These are phyloP conservation scores for Bombus sibiricus DNA, from an alignment of 1,140 invertebrate species.

Conservation along the genomic window DNA sequence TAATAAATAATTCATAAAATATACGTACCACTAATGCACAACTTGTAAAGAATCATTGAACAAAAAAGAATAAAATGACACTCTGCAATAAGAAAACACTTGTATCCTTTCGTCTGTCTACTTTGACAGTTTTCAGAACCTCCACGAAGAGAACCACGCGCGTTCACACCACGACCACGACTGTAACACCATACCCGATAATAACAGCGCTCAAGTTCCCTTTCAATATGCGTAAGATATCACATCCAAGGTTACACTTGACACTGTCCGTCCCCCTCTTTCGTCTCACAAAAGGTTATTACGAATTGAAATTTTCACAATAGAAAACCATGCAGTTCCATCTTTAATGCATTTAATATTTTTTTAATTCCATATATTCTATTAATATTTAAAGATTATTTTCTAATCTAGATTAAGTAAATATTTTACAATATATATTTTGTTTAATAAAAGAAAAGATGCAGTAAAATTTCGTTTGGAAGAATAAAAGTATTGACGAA, in stretches of 20 bases:
- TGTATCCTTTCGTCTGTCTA: neutral
- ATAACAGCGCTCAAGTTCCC: conserved; percentile 56
- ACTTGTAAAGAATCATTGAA: neutral
- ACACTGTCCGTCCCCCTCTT: neutral
- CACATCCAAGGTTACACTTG: conserved; percentile 34
- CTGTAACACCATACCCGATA: conserved; percentile 65
- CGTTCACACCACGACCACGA: conserved; percentile 55
- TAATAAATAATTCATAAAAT: neutral
- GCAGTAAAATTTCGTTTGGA: neutral
- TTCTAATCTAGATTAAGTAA: neutral
- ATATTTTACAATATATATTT: neutral
- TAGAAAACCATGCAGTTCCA: neutral
- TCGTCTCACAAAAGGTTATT: neutral
- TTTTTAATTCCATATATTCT: neutral
- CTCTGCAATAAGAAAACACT: neutral
- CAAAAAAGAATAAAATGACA: neutral
- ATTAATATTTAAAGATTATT: neutral
- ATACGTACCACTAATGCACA: neutral
- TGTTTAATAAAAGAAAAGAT: neutral
- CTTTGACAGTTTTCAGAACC: neutral
- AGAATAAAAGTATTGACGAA: neutral
- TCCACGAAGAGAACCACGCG: neutral
- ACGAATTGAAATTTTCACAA: conserved; percentile 1
- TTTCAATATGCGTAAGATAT: conserved; percentile 38
- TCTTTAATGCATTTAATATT: neutral